Evolutionary conservation across 2,888 invertebrate genomes (phyloP).

Genomic region (Campopleginae sp.): DNA sequence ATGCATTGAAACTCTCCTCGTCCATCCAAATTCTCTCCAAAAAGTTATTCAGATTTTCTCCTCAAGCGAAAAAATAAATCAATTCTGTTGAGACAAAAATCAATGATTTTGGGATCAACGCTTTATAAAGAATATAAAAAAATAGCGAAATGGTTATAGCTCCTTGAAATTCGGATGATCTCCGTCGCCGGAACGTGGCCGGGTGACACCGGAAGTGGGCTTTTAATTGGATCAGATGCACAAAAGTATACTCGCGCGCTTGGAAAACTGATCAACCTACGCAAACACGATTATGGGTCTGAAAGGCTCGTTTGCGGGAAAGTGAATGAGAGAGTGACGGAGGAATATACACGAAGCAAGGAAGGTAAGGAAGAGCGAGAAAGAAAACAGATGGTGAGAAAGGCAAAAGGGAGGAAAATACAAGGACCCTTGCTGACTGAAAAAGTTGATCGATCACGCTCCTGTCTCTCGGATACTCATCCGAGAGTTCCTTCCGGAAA

Average conservation of each 20-base stretch:
- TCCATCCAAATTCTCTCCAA: background rate
- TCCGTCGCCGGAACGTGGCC: background rate
- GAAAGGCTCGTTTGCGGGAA: constrained; percentile 38
- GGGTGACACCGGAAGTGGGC: background rate
- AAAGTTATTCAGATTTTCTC: background rate
- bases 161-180: background rate
- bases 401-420: background rate
- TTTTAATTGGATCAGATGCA: constrained; percentile 59
- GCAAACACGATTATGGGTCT: constrained; percentile 64
- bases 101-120: background rate
- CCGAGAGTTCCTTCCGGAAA: background rate
- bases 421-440: background rate
- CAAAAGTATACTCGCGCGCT: constrained; percentile 46
- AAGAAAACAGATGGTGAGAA: background rate
- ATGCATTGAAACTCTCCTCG: background rate
- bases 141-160: background rate
- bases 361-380: background rate
- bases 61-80: background rate
- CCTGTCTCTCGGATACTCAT: background rate
- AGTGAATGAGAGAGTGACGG: constrained; percentile 8
- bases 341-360: background rate
- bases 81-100: background rate
- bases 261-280: constrained; percentile 49
- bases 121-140: background rate
- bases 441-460: constrained; percentile 25